A percentile compares a stretch with the other conserved stretches of the same genome.
These are phyloP conservation scores for Limnephilus lunatus DNA, from an alignment of 2,888 invertebrate species.

Conservation along the genomic window DNA sequence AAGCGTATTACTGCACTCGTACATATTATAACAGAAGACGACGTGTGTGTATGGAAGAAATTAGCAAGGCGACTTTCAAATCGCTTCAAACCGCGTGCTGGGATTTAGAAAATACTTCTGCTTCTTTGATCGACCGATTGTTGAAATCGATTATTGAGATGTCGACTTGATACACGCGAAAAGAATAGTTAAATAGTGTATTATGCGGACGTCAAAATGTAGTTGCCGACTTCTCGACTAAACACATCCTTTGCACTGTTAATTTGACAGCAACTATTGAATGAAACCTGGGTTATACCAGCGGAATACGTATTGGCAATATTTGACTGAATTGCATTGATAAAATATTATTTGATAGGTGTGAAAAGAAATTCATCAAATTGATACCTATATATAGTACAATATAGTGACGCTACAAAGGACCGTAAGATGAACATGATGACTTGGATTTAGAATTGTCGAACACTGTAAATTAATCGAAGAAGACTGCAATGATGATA, in stretches of 20 bases:
- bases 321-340: too few species aligned
- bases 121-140: neutral
- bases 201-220: neutral
- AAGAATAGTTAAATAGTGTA: neutral
- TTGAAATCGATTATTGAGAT: constrained; percentile 1
- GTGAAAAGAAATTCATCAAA: too few species aligned
- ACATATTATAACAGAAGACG: neutral
- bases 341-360: neutral
- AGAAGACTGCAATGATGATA: too few species aligned
- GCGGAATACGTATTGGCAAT: neutral
- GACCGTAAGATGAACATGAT: too few species aligned
- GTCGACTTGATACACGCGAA: neutral
- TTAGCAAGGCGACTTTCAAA: constrained; percentile 35
- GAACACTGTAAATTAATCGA: too few species aligned
- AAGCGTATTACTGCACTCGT: neutral
- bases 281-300: neutral
- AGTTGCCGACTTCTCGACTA: neutral
- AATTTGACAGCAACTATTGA: neutral
- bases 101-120: constrained; percentile 21
- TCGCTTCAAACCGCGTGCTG: constrained; percentile 17
- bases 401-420: too few species aligned
- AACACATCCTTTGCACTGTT: neutral
- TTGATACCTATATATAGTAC: too few species aligned
- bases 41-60: constrained; percentile 19
- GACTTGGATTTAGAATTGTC: too few species aligned